Percentiles rank a stretch among this genome's conserved stretches.
Evolutionary conservation across 2,113 vertebrate species (phyloP).

Genomic region (Galemys pyrenaicus): DNA sequence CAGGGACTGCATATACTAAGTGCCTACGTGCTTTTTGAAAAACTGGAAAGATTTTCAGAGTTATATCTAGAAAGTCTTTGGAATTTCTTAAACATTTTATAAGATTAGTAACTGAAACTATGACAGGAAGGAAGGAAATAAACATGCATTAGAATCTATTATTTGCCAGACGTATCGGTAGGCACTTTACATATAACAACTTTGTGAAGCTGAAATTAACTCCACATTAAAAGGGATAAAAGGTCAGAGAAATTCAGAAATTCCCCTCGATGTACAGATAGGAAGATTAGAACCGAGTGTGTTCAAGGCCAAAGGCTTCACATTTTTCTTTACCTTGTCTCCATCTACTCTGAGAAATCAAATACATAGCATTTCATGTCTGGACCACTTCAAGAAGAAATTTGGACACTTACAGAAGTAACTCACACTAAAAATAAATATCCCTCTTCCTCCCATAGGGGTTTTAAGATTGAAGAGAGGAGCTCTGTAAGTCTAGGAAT

Average conservation of each 20-base stretch:
- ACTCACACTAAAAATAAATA: neutral
- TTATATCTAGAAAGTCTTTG: slow-evolving; percentile 32
- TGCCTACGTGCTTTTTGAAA: neutral
- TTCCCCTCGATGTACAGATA: neutral
- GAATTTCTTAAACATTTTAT: slow-evolving; percentile 17
- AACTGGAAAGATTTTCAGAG: slow-evolving; percentile 16
- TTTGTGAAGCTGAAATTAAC: slow-evolving; percentile 26
- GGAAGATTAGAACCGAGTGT: neutral
- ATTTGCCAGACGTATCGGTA: neutral
- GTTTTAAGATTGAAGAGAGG: neutral
- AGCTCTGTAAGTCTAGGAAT: neutral
- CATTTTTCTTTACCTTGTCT: neutral
- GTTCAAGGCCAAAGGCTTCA: neutral
- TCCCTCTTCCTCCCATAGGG: neutral
- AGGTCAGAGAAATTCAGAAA: slow-evolving; percentile 22
- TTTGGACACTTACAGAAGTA: neutral
- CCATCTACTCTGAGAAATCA: slow-evolving; percentile 23
- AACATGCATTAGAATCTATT: neutral
- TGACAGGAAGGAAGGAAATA: slow-evolving; percentile 53
- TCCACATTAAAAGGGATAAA: neutral
- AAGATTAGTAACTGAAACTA: slow-evolving; percentile 30
- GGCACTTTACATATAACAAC: neutral
- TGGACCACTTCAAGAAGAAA: neutral
- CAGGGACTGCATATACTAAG: neutral
- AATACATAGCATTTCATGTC: neutral